Evolutionary conservation across 2,888 invertebrate genomes (phyloP).

Genomic region (Nymphalis c-album): DNA sequence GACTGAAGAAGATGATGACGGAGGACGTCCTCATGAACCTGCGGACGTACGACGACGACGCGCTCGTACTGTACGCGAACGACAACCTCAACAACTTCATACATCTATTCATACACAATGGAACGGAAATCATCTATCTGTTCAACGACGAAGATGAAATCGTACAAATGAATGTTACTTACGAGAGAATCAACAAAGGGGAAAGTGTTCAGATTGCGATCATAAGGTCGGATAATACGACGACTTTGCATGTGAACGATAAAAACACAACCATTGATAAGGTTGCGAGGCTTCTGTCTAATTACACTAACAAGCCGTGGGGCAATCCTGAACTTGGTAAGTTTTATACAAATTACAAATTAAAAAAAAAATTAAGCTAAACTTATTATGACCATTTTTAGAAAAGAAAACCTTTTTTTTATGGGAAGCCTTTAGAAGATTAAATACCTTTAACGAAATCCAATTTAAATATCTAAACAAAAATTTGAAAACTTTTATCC

Average conservation of each 20-base stretch:
- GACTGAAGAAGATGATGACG: conserved; percentile 87
- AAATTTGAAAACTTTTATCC: too few relatives aligned
- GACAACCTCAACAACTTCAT: conserved; percentile 97
- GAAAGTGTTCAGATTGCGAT: conserved; percentile 95
- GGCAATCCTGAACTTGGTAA: conserved; percentile 89
- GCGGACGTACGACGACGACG: conserved; percentile 91
- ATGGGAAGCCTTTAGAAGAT: too few relatives aligned
- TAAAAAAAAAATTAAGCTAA: background rate
- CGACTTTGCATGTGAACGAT: conserved; percentile 91
- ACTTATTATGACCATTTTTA: background rate
- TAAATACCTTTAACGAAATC: too few relatives aligned
- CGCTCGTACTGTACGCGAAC: conserved; percentile 93
- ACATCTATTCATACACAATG: conserved; percentile 91
- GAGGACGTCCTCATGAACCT: conserved; percentile 93
- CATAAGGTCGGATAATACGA: conserved; percentile 85
- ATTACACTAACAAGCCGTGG: conserved; percentile 94
- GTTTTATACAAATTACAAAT: conserved; percentile 21
- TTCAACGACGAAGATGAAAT: conserved; percentile 92
- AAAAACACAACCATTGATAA: conserved; percentile 86
- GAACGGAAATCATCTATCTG: conserved; percentile 89
- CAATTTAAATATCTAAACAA: too few relatives aligned
- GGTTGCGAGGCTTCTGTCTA: conserved; percentile 85
- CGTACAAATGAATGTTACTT: conserved; percentile 88
- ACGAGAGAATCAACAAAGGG: conserved; percentile 88
- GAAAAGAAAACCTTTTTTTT: too few relatives aligned